Evolutionary conservation across 1,140 invertebrate genomes (phyloP).

Genomic region (Tenebrio molitor): DNA sequence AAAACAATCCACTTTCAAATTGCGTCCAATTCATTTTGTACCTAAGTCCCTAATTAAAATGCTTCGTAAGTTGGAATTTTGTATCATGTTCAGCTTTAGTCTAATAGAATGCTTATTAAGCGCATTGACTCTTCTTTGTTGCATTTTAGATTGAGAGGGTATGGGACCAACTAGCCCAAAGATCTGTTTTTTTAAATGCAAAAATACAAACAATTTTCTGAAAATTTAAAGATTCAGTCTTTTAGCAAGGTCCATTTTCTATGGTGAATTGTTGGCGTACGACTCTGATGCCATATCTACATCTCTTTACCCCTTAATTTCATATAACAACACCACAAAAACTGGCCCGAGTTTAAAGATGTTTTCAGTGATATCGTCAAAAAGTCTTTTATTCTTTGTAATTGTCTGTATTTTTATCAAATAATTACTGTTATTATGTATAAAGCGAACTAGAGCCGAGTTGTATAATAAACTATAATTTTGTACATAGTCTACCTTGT

Average conservation of each 20-base stretch:
- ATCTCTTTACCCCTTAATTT: background rate
- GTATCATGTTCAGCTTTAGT: slow-evolving; percentile 25
- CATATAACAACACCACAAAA: background rate
- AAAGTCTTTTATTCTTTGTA: slow-evolving; percentile 33
- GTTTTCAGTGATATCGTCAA: slow-evolving; percentile 16
- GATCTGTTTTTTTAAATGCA: slow-evolving; percentile 20
- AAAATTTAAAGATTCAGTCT: background rate
- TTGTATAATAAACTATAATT: slow-evolving; percentile 37
- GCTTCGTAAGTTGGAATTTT: slow-evolving; percentile 32
- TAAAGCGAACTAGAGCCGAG: slow-evolving; percentile 27
- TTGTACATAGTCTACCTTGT: slow-evolving; percentile 29
- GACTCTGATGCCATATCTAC: too few species aligned
- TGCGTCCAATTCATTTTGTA: slow-evolving; percentile 41
- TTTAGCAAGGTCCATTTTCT: background rate
- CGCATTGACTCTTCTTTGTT: slow-evolving; percentile 18
- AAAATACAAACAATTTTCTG: slow-evolving; percentile 13
- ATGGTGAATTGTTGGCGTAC: background rate
- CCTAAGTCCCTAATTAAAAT: slow-evolving; percentile 12
- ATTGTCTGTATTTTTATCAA: slow-evolving; percentile 28
- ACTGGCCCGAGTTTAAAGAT: background rate
- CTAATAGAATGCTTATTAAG: slow-evolving; percentile 24
- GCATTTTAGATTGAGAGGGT: slow-evolving; percentile 36
- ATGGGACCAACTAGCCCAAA: slow-evolving; percentile 46
- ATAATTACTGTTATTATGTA: slow-evolving; percentile 29
- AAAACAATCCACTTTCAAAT: slow-evolving; percentile 41